phyloP scores from a whole-genome alignment of 2,113 vertebrate genomes.

The Antechinus stuartii region DNA sequence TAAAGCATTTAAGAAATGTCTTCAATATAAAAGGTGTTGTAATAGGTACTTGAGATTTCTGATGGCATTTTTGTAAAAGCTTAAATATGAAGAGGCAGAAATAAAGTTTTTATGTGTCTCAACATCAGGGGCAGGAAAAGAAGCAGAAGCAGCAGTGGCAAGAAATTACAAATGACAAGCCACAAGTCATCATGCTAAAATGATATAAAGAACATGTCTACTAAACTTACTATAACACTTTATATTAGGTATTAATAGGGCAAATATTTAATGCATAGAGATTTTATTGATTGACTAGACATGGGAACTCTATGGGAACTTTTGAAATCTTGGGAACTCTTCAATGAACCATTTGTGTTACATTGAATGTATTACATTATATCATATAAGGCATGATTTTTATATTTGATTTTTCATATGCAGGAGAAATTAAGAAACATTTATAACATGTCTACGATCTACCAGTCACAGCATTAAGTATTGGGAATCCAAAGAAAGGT shows the following conservation, averaged over 20 bases:
- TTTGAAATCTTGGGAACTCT: background rate
- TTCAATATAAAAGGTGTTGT: background rate
- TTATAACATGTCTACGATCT: background rate
- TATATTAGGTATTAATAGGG: background rate
- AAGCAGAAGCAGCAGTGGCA: background rate
- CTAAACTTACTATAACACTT: background rate
- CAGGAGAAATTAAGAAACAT: background rate
- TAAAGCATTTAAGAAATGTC: background rate
- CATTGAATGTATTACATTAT: background rate
- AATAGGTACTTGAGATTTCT: background rate
- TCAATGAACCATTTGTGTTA: background rate
- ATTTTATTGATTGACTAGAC: background rate
- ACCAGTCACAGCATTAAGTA: background rate
- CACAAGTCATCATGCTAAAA: background rate
- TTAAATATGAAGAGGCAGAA: background rate
- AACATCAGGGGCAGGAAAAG: background rate
- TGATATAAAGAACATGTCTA: background rate
- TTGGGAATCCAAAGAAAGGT: background rate
- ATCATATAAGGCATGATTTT: background rate
- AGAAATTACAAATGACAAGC: background rate
- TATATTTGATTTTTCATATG: background rate
- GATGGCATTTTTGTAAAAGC: background rate
- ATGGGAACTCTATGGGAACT: background rate
- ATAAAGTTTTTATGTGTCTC: background rate
- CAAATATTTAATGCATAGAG: background rate